These are phyloP conservation scores for Proales similis DNA, from an alignment of 1,140 invertebrate genomes.

Conservation along the genomic window DNA sequence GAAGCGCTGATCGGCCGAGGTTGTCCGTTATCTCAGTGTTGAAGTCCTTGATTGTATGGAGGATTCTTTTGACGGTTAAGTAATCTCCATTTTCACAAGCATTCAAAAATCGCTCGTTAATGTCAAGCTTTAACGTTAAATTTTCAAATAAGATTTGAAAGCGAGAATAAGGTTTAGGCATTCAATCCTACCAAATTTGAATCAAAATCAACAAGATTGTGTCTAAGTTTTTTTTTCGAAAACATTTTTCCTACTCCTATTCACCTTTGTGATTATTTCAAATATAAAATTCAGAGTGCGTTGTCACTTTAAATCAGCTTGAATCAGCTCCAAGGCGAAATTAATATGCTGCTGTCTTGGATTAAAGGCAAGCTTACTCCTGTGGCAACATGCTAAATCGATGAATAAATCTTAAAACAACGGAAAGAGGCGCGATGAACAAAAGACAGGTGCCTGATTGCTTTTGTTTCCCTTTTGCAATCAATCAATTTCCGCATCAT, in stretches of 20 bases:
- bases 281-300: background rate
- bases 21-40: slow-evolving; percentile 46
- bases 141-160: background rate
- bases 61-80: slow-evolving; percentile 42
- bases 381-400: no score
- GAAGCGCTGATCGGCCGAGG: slow-evolving; percentile 45
- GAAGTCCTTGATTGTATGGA: slow-evolving; percentile 44
- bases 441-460: no score
- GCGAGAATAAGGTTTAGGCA: background rate
- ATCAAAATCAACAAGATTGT: background rate
- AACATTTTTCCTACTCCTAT: slow-evolving; percentile 24
- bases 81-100: slow-evolving; percentile 38
- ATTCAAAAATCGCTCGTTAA: slow-evolving; percentile 29
- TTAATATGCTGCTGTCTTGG: background rate
- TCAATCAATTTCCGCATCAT: no score
- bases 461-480: no score
- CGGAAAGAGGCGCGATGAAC: no score
- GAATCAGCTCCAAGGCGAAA: background rate
- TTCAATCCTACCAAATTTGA: slow-evolving; percentile 9
- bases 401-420: no score
- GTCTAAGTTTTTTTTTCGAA: slow-evolving; percentile 37
- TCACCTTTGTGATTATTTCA: slow-evolving; percentile 6
- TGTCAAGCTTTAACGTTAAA: slow-evolving; percentile 11
- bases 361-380: background rate
- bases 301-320: background rate